phyloP scores from a whole-genome alignment of 2,797 vertebrate species.

The Psittacula echo region DNA sequence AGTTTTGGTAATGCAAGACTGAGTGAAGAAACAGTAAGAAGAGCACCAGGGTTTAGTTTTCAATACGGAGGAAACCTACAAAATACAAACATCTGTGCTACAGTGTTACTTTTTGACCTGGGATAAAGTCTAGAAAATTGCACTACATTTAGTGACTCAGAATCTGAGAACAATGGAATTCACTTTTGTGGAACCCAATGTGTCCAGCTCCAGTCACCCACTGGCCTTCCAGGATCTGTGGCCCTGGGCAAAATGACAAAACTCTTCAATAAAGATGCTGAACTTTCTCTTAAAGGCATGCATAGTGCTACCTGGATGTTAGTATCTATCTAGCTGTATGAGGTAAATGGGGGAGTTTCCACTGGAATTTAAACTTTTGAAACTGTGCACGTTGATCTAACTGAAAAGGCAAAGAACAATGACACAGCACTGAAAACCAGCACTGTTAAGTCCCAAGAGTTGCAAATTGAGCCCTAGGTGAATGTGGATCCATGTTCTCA shows the following conservation, averaged over 20 bases:
- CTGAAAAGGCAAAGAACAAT: neutral
- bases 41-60: neutral
- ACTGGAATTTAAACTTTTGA: neutral
- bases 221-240: neutral
- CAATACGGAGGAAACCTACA: fast-evolving
- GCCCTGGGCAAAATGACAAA: neutral
- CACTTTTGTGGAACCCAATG: neutral
- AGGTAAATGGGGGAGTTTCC: neutral
- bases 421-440: neutral
- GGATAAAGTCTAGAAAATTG: neutral
- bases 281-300: neutral
- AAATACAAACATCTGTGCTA: neutral
- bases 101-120: neutral
- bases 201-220: fast-evolving
- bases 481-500: neutral
- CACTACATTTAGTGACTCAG: neutral
- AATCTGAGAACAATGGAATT: neutral
- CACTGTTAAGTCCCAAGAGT: neutral
- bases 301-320: neutral
- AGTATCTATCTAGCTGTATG: neutral
- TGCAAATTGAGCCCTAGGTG: neutral
- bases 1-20: neutral
- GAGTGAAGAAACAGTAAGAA: neutral
- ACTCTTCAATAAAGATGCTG: neutral
- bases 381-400: neutral